A percentile compares a stretch with the other conserved stretches of the same genome.
Conservation (phyloP, 2,113 vertebrate species). For the Plecotus auritus region DNA sequence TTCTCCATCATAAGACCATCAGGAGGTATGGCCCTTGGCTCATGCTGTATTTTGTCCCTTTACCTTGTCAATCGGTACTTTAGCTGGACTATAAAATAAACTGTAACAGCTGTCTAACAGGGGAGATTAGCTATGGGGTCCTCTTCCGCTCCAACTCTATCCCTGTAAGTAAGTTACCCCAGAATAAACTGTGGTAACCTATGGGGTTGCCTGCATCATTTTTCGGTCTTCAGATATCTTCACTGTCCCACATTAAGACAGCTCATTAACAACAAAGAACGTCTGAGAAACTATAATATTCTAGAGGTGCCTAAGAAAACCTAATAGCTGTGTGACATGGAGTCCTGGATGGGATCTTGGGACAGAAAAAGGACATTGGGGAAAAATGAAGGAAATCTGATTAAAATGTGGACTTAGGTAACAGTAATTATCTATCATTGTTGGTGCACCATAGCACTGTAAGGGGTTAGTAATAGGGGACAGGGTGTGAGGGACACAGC, state of each 20-base stretch:
- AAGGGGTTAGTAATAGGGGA: background rate
- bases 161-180: background rate
- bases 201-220: background rate
- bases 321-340: background rate
- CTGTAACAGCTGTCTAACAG: background rate
- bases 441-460: background rate
- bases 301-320: background rate
- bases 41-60: background rate
- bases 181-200: background rate
- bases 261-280: background rate
- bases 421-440: background rate
- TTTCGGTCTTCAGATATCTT: background rate
- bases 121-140: background rate
- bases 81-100: background rate
- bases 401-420: background rate
- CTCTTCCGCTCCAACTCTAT: background rate
- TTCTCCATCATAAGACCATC: background rate
- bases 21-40: background rate
- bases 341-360: background rate
- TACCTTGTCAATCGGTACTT: background rate
- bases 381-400: background rate
- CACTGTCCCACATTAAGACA: background rate
- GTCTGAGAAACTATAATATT: background rate
- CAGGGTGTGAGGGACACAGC: background rate
- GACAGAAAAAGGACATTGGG: background rate